These are phyloP conservation scores for Bucco capensis DNA, from an alignment of 2,113 vertebrate species.

Conservation along the genomic window DNA sequence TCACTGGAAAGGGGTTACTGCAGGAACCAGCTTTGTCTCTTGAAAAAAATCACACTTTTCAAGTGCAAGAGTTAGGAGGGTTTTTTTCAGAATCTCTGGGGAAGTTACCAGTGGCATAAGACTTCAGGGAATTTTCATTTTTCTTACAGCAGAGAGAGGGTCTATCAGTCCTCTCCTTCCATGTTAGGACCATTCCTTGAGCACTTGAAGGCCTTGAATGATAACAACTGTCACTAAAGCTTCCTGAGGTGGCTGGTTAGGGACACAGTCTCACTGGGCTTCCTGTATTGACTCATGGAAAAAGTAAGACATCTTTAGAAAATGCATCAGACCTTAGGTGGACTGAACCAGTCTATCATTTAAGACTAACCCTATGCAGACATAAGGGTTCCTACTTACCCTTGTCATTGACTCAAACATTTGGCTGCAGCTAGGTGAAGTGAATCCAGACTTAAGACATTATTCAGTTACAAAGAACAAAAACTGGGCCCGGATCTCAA, in stretches of 20 bases:
- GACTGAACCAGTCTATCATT: not conserved
- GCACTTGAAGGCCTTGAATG: not conserved
- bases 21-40: not conserved
- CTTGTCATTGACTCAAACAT: not conserved
- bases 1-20: not conserved
- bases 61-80: not conserved
- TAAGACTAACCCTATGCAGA: not conserved
- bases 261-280: not conserved
- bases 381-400: not conserved
- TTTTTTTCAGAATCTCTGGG: not conserved
- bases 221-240: fast-evolving
- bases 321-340: not conserved
- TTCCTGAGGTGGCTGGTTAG: not conserved
- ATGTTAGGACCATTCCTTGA: not conserved
- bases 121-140: not conserved
- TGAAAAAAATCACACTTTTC: not conserved
- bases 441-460: not conserved
- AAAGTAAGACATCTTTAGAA: not conserved
- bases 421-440: not conserved
- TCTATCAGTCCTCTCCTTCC: not conserved
- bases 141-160: not conserved
- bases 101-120: not conserved
- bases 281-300: not conserved
- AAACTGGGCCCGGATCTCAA: not conserved
- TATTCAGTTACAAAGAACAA: not conserved